Evolutionary conservation across 2,888 invertebrate genomes (phyloP).

Genomic region (Invenusta paracnida): DNA sequence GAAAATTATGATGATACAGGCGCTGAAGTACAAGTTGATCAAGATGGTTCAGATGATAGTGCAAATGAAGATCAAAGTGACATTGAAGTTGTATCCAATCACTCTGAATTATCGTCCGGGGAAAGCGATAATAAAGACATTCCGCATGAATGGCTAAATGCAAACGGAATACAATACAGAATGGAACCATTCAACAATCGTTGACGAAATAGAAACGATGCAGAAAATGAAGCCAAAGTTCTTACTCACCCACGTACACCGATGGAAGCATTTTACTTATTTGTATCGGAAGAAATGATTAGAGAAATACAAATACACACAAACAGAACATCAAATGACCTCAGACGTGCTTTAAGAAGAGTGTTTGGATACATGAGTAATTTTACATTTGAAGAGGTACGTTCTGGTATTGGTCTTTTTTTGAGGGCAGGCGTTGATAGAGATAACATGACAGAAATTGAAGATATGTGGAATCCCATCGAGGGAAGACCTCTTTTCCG

Average conservation of each 20-base stretch:
- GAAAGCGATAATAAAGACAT: too few relatives aligned
- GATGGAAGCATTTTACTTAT: neutral
- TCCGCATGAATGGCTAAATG: too few relatives aligned
- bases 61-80: too few relatives aligned
- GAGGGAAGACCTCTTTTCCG: neutral
- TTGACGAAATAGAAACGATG: too few relatives aligned
- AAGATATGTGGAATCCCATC: neutral
- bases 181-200: too few relatives aligned
- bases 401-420: neutral
- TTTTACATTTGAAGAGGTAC: neutral
- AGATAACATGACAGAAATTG: neutral
- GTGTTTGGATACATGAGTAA: neutral
- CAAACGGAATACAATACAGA: too few relatives aligned
- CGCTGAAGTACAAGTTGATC: neutral
- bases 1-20: neutral
- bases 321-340: neutral
- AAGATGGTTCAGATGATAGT: too few relatives aligned
- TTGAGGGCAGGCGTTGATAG: neutral
- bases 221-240: neutral
- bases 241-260: neutral
- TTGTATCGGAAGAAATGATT: neutral
- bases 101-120: too few relatives aligned
- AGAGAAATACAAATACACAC: neutral
- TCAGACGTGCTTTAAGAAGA: neutral
- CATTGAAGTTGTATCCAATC: too few relatives aligned